Percentiles rank a stretch among this genome's conserved stretches.
phyloP scores from a whole-genome alignment of 2,888 invertebrate genomes.

The Brachycybe producta region DNA sequence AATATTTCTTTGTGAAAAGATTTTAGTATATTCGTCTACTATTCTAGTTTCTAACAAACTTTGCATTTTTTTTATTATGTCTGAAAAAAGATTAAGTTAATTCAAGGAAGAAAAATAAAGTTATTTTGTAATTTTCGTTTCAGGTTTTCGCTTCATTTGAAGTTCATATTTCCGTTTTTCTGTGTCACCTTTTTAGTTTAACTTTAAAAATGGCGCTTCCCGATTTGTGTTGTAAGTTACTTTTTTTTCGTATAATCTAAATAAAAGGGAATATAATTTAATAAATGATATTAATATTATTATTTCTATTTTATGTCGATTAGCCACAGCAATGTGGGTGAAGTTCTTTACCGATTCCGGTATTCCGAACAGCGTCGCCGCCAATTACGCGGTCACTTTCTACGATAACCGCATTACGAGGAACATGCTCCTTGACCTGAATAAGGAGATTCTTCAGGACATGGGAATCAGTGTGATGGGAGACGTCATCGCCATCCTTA shows the following conservation, averaged over 20 bases:
- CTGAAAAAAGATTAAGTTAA: too few species aligned
- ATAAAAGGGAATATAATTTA: not conserved
- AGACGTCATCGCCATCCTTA: constrained; percentile 50
- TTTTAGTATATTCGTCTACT: too few species aligned
- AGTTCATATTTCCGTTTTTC: too few species aligned
- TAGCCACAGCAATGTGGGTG: constrained; percentile 51
- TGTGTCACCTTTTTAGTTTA: too few species aligned
- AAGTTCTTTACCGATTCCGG: constrained; percentile 75
- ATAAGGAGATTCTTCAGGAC: constrained; percentile 70
- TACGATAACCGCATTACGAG: constrained; percentile 72
- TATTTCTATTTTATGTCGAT: not conserved
- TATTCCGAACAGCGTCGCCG: constrained; percentile 62
- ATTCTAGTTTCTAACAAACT: too few species aligned
- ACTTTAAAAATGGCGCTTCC: too few species aligned
- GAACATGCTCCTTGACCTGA: constrained; percentile 73
- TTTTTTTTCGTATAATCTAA: not conserved
- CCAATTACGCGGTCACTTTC: constrained; percentile 72
- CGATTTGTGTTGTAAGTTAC: constrained; percentile 2
- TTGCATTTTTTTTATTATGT: too few species aligned
- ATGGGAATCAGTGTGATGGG: constrained; percentile 67
- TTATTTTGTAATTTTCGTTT: too few species aligned
- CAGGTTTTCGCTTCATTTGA: too few species aligned
- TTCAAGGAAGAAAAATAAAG: too few species aligned
- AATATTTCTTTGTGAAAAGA: too few species aligned
- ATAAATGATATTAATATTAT: not conserved